A percentile compares a stretch with the other conserved stretches of the same genome.
Conservation (phyloP, 2,888 invertebrate genomes). For the Buathra laborator region DNA sequence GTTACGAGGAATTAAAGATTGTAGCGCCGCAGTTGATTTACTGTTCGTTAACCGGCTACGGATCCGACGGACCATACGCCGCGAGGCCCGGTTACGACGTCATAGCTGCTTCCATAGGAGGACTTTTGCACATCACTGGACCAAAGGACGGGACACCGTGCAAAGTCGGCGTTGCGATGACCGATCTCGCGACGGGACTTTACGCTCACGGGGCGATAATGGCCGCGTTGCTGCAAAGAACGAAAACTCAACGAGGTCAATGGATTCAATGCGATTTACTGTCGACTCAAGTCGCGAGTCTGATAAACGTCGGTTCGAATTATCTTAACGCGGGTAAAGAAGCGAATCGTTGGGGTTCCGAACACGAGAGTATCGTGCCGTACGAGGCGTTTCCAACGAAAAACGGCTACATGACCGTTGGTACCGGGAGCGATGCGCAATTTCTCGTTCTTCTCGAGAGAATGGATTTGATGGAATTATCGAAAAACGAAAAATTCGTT, state of each 20-base stretch:
- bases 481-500: constrained; percentile 88
- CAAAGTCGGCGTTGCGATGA: constrained; percentile 97
- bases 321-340: constrained; percentile 95
- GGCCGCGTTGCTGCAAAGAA: constrained; percentile 93
- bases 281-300: constrained; percentile 95
- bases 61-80: constrained; percentile 94
- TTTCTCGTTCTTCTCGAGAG: constrained; percentile 91
- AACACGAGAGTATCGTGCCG: constrained; percentile 97
- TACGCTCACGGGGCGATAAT: constrained; percentile 98
- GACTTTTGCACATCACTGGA: constrained; percentile 96
- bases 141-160: constrained; percentile 93
- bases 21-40: constrained; percentile 94
- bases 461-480: constrained; percentile 88
- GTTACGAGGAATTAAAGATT: constrained; percentile 90
- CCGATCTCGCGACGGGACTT: constrained; percentile 96
- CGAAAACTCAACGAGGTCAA: constrained; percentile 93
- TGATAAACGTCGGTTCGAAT: constrained; percentile 96
- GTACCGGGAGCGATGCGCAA: constrained; percentile 94
- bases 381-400: constrained; percentile 95
- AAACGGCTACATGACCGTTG: constrained; percentile 94
- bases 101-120: constrained; percentile 97
- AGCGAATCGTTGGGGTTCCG: constrained; percentile 95
- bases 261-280: constrained; percentile 97
- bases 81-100: constrained; percentile 98
- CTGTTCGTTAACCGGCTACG: constrained; percentile 97